phyloP scores from a whole-genome alignment of 2,888 invertebrate species.

The Callyntrura sp. region DNA sequence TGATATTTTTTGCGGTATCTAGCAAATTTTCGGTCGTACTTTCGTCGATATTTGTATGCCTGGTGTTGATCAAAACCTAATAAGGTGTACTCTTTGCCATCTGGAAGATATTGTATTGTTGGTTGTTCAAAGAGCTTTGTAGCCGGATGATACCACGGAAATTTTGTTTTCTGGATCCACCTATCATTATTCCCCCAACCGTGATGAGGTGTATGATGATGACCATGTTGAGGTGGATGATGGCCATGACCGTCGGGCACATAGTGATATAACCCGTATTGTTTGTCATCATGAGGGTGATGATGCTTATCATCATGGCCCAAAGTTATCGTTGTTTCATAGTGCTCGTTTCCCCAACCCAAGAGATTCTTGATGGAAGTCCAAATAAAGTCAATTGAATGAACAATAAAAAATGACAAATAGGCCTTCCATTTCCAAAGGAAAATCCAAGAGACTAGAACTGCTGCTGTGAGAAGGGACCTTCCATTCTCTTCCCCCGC shows the following conservation, averaged over 20 bases:
- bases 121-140: constrained; percentile 70
- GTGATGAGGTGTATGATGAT: constrained; percentile 9
- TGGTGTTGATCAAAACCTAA: constrained; percentile 75
- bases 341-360: constrained; percentile 64
- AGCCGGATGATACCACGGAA: constrained; percentile 65
- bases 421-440: constrained; percentile 60
- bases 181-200: neutral
- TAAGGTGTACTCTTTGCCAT: constrained; percentile 65
- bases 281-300: neutral
- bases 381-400: constrained; percentile 60
- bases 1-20: constrained; percentile 48
- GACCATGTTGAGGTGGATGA: neutral
- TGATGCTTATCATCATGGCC: constrained; percentile 65
- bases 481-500: constrained; percentile 50
- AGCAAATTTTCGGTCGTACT: constrained; percentile 51
- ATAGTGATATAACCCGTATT: too few relatives aligned
- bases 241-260: too few relatives aligned
- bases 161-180: neutral
- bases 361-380: constrained; percentile 50
- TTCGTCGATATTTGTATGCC: constrained; percentile 66
- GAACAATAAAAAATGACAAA: constrained; percentile 62
- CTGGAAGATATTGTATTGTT: constrained; percentile 62
- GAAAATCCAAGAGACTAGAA: constrained; percentile 59
- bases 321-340: constrained; percentile 65
- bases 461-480: constrained; percentile 44